Evolutionary conservation across 2,797 vertebrate species (phyloP), one percentile per base, ranked within the genome.

Genomic region (Pipistrellus nathusii): DNA sequence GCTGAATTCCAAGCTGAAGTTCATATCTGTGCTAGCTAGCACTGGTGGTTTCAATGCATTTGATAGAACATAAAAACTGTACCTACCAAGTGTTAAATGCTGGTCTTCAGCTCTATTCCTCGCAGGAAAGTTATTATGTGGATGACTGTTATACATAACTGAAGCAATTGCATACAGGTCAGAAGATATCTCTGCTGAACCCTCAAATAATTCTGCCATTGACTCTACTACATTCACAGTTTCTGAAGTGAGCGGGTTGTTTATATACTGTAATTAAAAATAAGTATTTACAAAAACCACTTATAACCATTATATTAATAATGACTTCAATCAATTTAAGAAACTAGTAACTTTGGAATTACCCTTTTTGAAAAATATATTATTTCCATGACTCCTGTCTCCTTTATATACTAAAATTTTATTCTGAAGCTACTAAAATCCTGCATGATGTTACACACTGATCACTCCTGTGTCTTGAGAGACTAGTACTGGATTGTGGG

Each of bases 151-250:
- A 95, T 99, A 97, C 75, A 97, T 96, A 83, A 98, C 97, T 0
- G 98, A 98, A 91, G 99, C 98, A 88, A 96, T 90, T 1, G 98
- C 98, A 66, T 98, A 98, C 41, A 98, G 96, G 92, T 98, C 97
- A 44, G 98, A 97, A 97, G 97, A 98, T 77, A 98, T 97, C 81
- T 99, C 98, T 88, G 98, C 98, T 18, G 98, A 98, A 90, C 99
- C 99, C 98, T 99, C 99, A 91, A 98, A 98, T 27, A 98, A 98
- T 91, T 95, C 96, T 64, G 94, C 95, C 95, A 96, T 95, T 92
- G 93, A 73, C 97, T 98, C 95, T 95, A 97, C 57, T 86, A 94
- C 62, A 91, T 91, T 95, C 92, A 97, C 35, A 95, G 93, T 95
- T 11, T 98, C 98, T 91, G 97, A 94, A 94, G 97, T 95, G 57